Evolutionary conservation across 2,797 vertebrate genomes (phyloP), one percentile per base, ranked within the genome.

Genomic region (Sebastiscus albofasciatus): DNA sequence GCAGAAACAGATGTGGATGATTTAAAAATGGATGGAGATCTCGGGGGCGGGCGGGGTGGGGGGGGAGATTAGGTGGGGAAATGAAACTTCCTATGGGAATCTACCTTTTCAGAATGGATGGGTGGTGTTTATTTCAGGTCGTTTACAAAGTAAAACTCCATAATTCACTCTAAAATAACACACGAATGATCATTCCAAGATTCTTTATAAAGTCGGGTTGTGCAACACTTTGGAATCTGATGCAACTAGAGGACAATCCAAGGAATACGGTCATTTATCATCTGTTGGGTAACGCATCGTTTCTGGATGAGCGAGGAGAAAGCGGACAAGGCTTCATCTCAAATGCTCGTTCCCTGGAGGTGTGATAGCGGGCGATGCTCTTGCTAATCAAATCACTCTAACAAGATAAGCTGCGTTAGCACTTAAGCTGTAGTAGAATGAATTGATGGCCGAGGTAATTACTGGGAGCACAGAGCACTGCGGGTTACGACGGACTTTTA

Each of bases 401-500:
- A 94, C 82, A 72, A 78, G 85, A 94, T 93, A 91, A 93, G 87
- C 83, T 33, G 73, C 76, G 80, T 92, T 92, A 89, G 84, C 87
- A 84, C 87, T 85, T 90, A 88, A 88, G 86, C 87, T 88, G 82
- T 66, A 72, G 81, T 90, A 70, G 76, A 91, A 93, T 91, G 82
- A 94, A 94, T 91, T 91, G 90, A 85, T 85, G 84, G 82, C 73
- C 58, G 58, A 68, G 85, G 81, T 93, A 89, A 94, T 95, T 92
- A 93, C 83, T 82, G 85, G 80, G 55, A 89, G 87, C 83, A 72
- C 64, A 46, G 64, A 86, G 77, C 85, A 66, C 90, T 78, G 88
- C 20, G 5, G 85, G 80, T 52, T 87, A 90, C 64, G 39, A 71
- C 9, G 52, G 87, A 77, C 75, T 76, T 90, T 49, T 82, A 72